These are phyloP conservation scores for Junonia oenone DNA, from an alignment of 2,888 invertebrate genomes.

Conservation along the genomic window DNA sequence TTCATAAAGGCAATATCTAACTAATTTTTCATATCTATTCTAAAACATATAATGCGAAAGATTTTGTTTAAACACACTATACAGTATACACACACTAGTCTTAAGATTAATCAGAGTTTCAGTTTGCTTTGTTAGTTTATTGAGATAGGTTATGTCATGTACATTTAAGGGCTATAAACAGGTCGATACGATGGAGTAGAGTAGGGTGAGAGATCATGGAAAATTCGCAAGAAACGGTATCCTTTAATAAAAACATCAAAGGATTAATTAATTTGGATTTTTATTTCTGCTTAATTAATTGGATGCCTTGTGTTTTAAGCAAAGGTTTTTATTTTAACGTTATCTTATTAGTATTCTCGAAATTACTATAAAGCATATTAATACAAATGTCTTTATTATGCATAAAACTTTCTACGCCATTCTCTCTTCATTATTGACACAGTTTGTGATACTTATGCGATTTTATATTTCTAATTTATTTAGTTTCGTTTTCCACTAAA, in stretches of 20 bases:
- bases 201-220: too few species aligned
- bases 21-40: neutral
- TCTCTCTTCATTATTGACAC: neutral
- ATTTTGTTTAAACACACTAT: too few species aligned
- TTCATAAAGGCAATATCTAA: conserved; percentile 11
- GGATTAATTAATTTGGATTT: neutral
- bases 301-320: neutral
- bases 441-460: neutral
- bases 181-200: too few species aligned
- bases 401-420: neutral
- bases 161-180: too few species aligned
- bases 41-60: too few species aligned
- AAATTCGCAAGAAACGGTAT: neutral
- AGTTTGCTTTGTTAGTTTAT: too few species aligned
- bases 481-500: neutral
- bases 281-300: neutral
- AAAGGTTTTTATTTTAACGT: neutral
- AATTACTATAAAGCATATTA: neutral
- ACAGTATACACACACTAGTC: too few species aligned
- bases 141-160: too few species aligned
- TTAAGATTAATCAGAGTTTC: too few species aligned
- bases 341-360: neutral
- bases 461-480: neutral
- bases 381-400: neutral
- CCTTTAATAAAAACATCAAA: neutral